Conservation (phyloP, 1,140 invertebrate genomes). For the Drosophila navojoa region DNA sequence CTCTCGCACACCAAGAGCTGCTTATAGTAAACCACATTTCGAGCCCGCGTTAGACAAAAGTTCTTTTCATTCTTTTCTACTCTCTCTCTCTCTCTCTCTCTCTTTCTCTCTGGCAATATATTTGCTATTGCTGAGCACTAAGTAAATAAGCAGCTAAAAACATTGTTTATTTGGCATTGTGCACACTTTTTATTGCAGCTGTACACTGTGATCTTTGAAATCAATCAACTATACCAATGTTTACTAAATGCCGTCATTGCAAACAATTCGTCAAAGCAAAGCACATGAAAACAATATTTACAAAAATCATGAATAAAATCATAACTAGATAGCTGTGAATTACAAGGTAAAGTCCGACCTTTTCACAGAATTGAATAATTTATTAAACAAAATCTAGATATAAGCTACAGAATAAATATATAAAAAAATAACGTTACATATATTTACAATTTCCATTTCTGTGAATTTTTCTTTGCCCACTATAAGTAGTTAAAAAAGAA, state of each 20-base stretch:
- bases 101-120: not conserved
- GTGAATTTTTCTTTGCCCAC: too few species aligned
- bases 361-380: not conserved
- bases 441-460: too few species aligned
- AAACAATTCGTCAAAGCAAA: slow-evolving; percentile 25
- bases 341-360: slow-evolving; percentile 38
- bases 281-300: slow-evolving; percentile 4
- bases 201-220: slow-evolving; percentile 64
- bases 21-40: slow-evolving; percentile 1
- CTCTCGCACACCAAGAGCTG: not conserved
- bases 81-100: not conserved
- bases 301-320: slow-evolving; percentile 6
- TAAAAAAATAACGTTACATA: too few species aligned
- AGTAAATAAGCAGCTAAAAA: slow-evolving; percentile 20
- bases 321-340: not conserved
- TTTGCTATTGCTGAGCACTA: slow-evolving; percentile 13
- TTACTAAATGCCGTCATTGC: slow-evolving; percentile 16
- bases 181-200: slow-evolving; percentile 20
- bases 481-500: too few species aligned
- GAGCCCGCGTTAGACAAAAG: slow-evolving; percentile 2
- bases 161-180: slow-evolving; percentile 8
- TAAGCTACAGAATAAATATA: too few species aligned
- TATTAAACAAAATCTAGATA: too few species aligned
- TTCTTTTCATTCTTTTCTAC: not conserved
- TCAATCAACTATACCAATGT: slow-evolving; percentile 32